These are phyloP conservation scores for Pomatorhinus ruficollis DNA, from an alignment of 2,113 vertebrate species.

Conservation along the genomic window DNA sequence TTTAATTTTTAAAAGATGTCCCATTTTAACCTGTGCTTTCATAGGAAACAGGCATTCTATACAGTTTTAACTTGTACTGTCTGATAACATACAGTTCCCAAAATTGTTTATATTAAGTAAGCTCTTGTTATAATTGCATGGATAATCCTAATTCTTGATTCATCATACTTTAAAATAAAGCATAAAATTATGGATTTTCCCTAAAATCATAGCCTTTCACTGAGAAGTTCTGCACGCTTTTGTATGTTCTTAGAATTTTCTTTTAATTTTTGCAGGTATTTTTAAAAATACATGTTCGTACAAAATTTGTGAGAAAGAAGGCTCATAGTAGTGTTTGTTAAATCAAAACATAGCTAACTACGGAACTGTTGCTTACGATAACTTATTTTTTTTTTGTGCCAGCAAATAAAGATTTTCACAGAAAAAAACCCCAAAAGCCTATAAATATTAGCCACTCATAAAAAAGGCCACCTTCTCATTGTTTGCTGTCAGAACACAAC, in stretches of 20 bases:
- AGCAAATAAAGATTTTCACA: background rate
- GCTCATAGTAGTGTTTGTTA: background rate
- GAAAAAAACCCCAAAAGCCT: accelerated
- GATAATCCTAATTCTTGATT: background rate
- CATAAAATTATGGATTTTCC: background rate
- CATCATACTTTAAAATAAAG: background rate
- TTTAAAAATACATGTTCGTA: background rate
- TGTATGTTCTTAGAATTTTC: background rate
- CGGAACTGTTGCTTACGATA: background rate
- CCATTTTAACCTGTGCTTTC: background rate
- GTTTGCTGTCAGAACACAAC: background rate
- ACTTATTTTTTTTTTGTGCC: background rate
- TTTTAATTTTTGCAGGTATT: background rate
- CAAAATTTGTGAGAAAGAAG: background rate
- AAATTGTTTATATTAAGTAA: background rate
- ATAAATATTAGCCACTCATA: background rate
- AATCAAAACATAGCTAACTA: background rate
- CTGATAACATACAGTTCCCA: background rate
- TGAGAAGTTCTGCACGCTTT: background rate
- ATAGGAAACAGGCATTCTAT: background rate
- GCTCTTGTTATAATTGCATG: background rate
- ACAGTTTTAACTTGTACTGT: background rate
- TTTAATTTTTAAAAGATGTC: background rate
- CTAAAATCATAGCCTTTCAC: background rate
- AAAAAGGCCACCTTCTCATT: background rate